Conservation (phyloP, 2,797 vertebrate species). For the Salarias fasciatus region DNA sequence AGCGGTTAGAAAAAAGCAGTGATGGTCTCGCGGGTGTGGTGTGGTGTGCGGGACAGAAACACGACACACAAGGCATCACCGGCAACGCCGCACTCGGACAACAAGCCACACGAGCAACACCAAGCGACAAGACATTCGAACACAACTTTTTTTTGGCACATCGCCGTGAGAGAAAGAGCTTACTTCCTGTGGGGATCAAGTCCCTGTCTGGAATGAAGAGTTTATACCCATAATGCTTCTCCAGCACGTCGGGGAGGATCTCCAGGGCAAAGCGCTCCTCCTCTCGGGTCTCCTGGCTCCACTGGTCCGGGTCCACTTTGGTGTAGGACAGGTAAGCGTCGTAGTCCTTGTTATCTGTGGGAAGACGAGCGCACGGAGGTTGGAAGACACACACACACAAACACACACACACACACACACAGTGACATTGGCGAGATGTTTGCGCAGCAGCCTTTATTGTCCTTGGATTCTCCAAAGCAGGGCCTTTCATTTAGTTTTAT, state of each 20-base stretch:
- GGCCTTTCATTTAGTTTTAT: no score
- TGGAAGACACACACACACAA: not conserved
- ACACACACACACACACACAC: no score
- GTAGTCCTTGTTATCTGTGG: slow-evolving; percentile 95
- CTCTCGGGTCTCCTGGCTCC: slow-evolving; percentile 97
- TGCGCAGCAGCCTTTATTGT: no score
- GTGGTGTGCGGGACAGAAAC: not conserved
- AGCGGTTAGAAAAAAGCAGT: no score
- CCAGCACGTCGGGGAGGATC: slow-evolving; percentile 97
- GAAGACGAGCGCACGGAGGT: no score
- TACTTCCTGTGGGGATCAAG: slow-evolving; percentile 99
- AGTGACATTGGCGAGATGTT: no score
- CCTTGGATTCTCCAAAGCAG: no score
- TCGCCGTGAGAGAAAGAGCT: slow-evolving; percentile 82
- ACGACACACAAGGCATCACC: slow-evolving; percentile 63
- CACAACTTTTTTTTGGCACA: slow-evolving; percentile 54
- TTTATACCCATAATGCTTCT: slow-evolving; percentile 99
- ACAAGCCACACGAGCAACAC: slow-evolving; percentile 63
- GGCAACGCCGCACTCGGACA: slow-evolving; percentile 57
- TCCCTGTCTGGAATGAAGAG: slow-evolving; percentile 99
- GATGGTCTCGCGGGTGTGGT: no score
- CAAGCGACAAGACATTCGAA: slow-evolving; percentile 70
- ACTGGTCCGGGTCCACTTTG: slow-evolving; percentile 98
- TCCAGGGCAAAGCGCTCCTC: slow-evolving; percentile 98
- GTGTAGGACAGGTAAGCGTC: slow-evolving; percentile 98